Conservation (phyloP, 2,888 invertebrate species). For the Cephus pulcher region DNA sequence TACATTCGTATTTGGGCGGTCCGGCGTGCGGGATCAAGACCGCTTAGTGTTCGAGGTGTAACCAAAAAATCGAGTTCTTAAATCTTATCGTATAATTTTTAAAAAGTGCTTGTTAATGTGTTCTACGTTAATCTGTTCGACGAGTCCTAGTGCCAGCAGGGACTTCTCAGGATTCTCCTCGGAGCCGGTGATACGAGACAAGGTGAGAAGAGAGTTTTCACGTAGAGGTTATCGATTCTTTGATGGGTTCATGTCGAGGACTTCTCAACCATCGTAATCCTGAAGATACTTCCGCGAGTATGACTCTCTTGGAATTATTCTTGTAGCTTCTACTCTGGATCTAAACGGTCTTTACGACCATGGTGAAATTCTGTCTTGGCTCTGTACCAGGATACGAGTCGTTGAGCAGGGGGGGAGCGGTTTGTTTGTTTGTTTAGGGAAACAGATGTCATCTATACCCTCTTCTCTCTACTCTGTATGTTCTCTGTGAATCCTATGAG, state of each 20-base stretch:
- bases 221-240: not conserved
- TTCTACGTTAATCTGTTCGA: not conserved
- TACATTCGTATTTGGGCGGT: conserved; percentile 5
- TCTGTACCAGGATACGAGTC: not conserved
- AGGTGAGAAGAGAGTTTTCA: not conserved
- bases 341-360: not conserved
- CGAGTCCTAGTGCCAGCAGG: not conserved
- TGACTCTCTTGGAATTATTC: not conserved
- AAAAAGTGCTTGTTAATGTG: not conserved
- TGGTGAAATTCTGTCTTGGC: not conserved
- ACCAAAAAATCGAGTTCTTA: not conserved
- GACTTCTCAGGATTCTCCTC: not conserved
- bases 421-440: not conserved
- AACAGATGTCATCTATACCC: not conserved
- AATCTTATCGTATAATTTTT: not conserved
- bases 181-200: not conserved
- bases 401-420: not conserved
- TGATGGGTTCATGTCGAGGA: not conserved
- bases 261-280: not conserved
- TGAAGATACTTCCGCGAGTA: not conserved
- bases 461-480: not conserved
- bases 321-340: not conserved
- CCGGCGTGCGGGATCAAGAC: not conserved
- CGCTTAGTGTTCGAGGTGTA: not conserved
- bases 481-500: not conserved